Evolutionary conservation across 2,888 invertebrate species (phyloP), one percentile per base, ranked within the genome.

Genomic region (Acronicta aceris): DNA sequence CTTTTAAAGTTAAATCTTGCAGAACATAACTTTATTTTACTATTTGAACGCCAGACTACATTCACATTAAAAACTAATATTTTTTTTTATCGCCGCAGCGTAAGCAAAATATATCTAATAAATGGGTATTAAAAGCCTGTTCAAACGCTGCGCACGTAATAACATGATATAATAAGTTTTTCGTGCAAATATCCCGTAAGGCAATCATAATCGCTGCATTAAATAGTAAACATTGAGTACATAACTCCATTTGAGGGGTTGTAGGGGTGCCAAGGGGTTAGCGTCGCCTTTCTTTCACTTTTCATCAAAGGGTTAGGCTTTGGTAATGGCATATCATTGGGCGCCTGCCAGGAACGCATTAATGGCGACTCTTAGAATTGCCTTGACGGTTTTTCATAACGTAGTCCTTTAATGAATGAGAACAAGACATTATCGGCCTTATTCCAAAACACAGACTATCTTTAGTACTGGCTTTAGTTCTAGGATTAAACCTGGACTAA

Each of bases 251-350:
- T 46, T 5, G 4, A 41, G 21, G 70, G 65, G 49, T 54, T 49
- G 12, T 13, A 41, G 21, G 54, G 42, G 51, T 41, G 51, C n/a
- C 45, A 46, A 46, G 55, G 50, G 49, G 41, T 54, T 58, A 50
- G 58, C 53, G 65, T 61, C 57, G 60, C 45, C 53, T 51, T 65
- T 70, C 56, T 69, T 70, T 41, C 61, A 65, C 27, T 53, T 49
- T 33, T 7, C 45, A 51, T 57, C 43, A 53, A 46, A 69, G 54
- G 70, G 47, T 54, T 69, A 42, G 63, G 15, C 64, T 63, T 46
- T 38, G 16, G n/a, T 70, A 45, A 65, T 54, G 60, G 60, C 40
- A 60, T 69, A 69, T 69, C 65, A 51, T 40, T 41, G 53, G 46
- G 45, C 42, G 49, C 48, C 15, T 25, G 43, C 49, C 54, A 42